These are phyloP conservation scores for Alligator sinensis DNA, from an alignment of 2,113 vertebrate genomes.

Conservation along the genomic window DNA sequence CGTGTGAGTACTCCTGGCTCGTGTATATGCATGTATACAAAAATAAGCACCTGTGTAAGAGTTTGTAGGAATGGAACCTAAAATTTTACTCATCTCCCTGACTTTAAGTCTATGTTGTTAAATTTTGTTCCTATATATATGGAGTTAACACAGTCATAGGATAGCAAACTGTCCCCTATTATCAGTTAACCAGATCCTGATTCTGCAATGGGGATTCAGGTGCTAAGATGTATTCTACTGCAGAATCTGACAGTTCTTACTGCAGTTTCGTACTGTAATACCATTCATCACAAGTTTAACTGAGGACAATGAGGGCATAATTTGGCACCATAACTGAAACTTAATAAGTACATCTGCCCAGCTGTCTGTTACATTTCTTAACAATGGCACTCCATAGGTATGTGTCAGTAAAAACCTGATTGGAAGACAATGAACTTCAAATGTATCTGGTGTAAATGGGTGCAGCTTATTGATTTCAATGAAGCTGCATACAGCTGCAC, in stretches of 20 bases:
- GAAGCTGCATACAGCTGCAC: background rate
- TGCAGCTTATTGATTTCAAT: fast-evolving
- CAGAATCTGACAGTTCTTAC: background rate
- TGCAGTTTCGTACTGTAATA: background rate
- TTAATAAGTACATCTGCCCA: background rate
- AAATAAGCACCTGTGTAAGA: background rate
- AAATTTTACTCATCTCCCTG: background rate
- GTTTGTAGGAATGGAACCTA: background rate
- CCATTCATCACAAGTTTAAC: background rate
- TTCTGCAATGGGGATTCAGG: no score
- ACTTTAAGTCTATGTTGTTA: no score
- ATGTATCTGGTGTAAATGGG: background rate
- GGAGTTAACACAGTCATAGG: no score
- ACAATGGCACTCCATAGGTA: background rate
- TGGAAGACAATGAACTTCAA: background rate
- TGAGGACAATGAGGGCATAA: background rate
- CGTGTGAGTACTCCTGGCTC: no score
- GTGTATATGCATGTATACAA: background rate
- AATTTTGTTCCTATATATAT: no score
- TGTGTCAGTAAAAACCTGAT: background rate
- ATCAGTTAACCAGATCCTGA: background rate
- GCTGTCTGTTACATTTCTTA: background rate
- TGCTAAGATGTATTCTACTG: no score
- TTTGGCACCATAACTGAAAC: background rate
- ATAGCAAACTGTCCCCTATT: no score